A percentile compares a stretch with the other conserved stretches of the same genome.
Evolutionary conservation across 2,888 invertebrate species (phyloP).

Genomic region (Calliopum simillimum): DNA sequence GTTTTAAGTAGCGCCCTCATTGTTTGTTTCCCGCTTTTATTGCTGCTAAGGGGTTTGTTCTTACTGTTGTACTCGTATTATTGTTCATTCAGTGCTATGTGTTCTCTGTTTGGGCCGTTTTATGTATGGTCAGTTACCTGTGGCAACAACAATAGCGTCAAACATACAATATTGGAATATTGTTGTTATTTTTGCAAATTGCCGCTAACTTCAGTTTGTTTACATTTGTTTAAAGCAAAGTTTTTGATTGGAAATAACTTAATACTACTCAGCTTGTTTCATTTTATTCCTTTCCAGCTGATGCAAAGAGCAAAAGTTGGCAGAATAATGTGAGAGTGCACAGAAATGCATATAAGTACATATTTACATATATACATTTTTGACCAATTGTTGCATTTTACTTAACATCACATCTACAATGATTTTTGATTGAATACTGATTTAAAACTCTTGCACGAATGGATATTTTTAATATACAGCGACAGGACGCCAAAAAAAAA

Average conservation of each 20-base stretch:
- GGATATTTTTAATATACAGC: no score
- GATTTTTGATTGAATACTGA: no score
- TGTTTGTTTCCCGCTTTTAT: constrained; percentile 38
- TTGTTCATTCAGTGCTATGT: constrained; percentile 42
- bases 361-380: no score
- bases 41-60: constrained; percentile 21
- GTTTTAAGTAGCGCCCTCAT: neutral
- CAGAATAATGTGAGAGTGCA: neutral
- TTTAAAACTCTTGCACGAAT: no score
- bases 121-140: constrained; percentile 64
- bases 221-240: constrained; percentile 40
- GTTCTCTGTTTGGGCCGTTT: constrained; percentile 63
- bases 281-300: no score
- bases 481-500: no score
- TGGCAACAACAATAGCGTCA: constrained; percentile 60
- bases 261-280: no score
- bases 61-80: constrained; percentile 41
- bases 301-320: no score
- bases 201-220: constrained; percentile 52
- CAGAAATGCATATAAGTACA: neutral
- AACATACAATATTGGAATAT: constrained; percentile 37
- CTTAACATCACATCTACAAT: no score
- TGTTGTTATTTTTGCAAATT: constrained; percentile 38
- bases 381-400: no score
- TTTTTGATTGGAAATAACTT: neutral